Conservation (phyloP, 53 echinoderm and acorn worm species). For the Henricia sp. region DNA sequence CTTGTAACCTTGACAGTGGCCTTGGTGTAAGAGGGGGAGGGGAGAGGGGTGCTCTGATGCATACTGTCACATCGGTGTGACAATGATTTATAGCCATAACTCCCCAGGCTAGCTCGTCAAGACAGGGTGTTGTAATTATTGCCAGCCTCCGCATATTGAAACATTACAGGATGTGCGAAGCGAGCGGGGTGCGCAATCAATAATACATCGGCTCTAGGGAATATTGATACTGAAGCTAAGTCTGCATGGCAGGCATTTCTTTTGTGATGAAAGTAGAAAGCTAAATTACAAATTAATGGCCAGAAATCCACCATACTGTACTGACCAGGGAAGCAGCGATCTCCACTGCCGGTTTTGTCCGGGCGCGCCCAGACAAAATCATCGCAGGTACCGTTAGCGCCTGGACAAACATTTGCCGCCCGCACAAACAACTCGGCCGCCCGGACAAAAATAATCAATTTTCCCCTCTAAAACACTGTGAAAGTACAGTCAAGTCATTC, state of each 20-base stretch:
- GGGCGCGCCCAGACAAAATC: too few species aligned
- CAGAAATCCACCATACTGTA: too few species aligned
- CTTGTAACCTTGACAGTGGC: constrained; percentile 16
- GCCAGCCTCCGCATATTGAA: background rate
- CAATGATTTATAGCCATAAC: background rate
- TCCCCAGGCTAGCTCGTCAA: background rate
- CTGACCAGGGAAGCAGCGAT: too few species aligned
- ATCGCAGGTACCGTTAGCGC: too few species aligned
- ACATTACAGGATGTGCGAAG: constrained; percentile 4
- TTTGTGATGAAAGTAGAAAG: background rate
- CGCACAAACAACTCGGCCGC: too few species aligned
- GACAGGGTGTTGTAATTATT: background rate
- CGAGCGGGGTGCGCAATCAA: background rate
- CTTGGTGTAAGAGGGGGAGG: background rate
- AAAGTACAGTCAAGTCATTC: too few species aligned
- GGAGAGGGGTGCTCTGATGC: background rate
- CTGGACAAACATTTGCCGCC: too few species aligned
- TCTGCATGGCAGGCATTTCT: background rate
- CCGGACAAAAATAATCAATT: too few species aligned
- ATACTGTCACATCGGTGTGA: background rate
- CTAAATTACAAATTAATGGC: background rate
- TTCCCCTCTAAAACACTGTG: too few species aligned
- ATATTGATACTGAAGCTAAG: constrained; percentile 10
- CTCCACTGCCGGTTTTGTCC: too few species aligned
- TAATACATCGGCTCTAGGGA: constrained; percentile 2